phyloP scores from a whole-genome alignment of 2,888 invertebrate species.

The Merodon equestris region DNA sequence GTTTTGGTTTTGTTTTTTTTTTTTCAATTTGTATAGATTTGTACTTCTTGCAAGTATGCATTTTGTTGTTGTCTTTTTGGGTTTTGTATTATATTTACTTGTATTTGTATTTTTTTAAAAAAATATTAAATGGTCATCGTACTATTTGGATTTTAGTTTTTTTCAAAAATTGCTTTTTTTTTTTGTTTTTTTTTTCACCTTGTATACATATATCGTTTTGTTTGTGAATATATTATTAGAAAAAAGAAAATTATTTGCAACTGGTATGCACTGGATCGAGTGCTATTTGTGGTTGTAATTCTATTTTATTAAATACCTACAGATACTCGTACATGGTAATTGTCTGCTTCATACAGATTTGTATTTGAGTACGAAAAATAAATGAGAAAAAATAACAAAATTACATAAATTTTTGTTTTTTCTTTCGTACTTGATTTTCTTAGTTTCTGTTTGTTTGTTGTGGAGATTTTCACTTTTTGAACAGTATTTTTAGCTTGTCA shows the following conservation, averaged over 20 bases:
- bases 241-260: conserved; percentile 33
- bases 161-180: conserved; percentile 19
- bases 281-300: conserved; percentile 26
- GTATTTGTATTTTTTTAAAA: conserved; percentile 49
- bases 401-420: conserved; percentile 33
- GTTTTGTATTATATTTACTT: conserved; percentile 52
- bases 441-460: conserved; percentile 29
- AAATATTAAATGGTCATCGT: conserved; percentile 52
- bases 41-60: conserved; percentile 68
- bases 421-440: conserved; percentile 42
- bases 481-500: conserved; percentile 77
- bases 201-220: conserved; percentile 50
- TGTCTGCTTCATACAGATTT: conserved; percentile 38
- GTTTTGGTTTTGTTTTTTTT: conserved; percentile 38
- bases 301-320: conserved; percentile 44
- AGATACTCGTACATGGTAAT: conserved; percentile 12
- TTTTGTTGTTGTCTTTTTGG: conserved; percentile 37
- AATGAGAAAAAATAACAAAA: neutral
- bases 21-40: conserved; percentile 68
- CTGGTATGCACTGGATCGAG: conserved; percentile 31
- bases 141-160: conserved; percentile 23
- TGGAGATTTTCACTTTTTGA: conserved; percentile 73
- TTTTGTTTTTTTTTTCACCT: conserved; percentile 1
- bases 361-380: conserved; percentile 1
- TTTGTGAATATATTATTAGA: conserved; percentile 26